A percentile compares a stretch with the other conserved stretches of the same genome.
Conservation (phyloP, 2,797 vertebrate species). For the Chrosomus eos region DNA sequence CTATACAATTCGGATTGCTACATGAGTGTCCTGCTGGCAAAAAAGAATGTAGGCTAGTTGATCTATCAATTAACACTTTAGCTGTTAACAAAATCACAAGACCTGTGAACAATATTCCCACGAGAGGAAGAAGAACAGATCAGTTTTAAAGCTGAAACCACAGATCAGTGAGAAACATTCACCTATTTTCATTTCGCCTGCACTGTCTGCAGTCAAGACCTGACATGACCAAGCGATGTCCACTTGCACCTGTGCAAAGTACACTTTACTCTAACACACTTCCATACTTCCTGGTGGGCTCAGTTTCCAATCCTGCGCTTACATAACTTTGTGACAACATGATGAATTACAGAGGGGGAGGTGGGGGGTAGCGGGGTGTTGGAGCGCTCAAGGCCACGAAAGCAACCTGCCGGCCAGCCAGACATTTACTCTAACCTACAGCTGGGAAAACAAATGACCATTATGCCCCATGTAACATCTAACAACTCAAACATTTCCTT, state of each 20-base stretch:
- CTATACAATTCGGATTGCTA: no score
- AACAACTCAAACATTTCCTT: neutral
- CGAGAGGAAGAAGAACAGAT: neutral
- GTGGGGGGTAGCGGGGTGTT: slow-evolving; percentile 27
- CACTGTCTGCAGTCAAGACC: slow-evolving; percentile 25
- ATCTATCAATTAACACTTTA: neutral
- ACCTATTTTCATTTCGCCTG: slow-evolving; percentile 1
- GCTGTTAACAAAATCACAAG: neutral
- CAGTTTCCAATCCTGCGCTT: slow-evolving; percentile 50
- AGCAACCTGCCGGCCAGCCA: slow-evolving; percentile 64
- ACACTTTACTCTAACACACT: slow-evolving; percentile 3
- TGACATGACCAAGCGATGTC: slow-evolving; percentile 33
- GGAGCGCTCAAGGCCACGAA: slow-evolving; percentile 63
- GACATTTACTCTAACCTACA: slow-evolving; percentile 22
- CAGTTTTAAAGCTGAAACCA: slow-evolving; percentile 14
- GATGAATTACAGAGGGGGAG: slow-evolving; percentile 53
- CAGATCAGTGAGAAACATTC: slow-evolving; percentile 18
- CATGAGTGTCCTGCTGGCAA: neutral
- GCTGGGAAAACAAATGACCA: slow-evolving; percentile 22
- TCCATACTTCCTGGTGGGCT: slow-evolving; percentile 57
- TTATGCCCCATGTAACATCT: neutral
- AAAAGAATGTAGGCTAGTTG: neutral
- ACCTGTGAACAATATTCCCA: slow-evolving; percentile 7
- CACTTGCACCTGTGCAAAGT: neutral
- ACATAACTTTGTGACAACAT: slow-evolving; percentile 61